A percentile compares a stretch with the other conserved stretches of the same genome.
Conservation (phyloP, 2,888 invertebrate genomes). For the Nineta flava region DNA sequence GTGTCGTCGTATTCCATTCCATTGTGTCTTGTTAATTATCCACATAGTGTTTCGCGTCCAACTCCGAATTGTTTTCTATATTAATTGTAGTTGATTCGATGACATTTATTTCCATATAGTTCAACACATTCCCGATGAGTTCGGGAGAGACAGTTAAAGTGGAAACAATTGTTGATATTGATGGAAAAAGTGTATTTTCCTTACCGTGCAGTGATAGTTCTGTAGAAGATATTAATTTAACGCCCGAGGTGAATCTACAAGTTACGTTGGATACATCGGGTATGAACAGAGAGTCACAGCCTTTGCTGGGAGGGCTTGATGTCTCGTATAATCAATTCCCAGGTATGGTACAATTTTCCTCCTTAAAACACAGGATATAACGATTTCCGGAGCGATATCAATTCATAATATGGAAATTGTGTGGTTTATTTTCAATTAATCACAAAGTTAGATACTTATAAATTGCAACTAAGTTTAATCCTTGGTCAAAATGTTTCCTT, state of each 20-base stretch:
- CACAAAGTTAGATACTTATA: too few relatives aligned
- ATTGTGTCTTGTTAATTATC: too few relatives aligned
- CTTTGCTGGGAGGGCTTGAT: constrained; percentile 74
- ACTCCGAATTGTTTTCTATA: too few relatives aligned
- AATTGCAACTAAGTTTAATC: too few relatives aligned
- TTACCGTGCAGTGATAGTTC: constrained; percentile 20
- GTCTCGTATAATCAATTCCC: constrained; percentile 72
- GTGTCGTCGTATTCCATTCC: too few relatives aligned
- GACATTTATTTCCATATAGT: not conserved
- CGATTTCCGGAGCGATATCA: too few relatives aligned
- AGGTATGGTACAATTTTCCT: constrained; percentile 37
- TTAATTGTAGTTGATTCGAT: constrained; percentile 3
- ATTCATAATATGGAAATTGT: too few relatives aligned
- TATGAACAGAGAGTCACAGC: constrained; percentile 83
- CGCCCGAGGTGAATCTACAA: constrained; percentile 73
- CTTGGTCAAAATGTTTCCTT: too few relatives aligned
- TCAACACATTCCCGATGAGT: constrained; percentile 6
- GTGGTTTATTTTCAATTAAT: too few relatives aligned
- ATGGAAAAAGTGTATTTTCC: constrained; percentile 5
- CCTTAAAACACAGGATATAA: not conserved
- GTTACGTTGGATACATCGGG: constrained; percentile 71
- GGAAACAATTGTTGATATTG: constrained; percentile 8
- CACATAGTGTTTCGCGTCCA: too few relatives aligned
- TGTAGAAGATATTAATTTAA: constrained; percentile 53
- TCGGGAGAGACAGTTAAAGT: constrained; percentile 7